These are phyloP conservation scores for Orchesella cincta DNA, from an alignment of 1,140 invertebrate species.

Conservation along the genomic window DNA sequence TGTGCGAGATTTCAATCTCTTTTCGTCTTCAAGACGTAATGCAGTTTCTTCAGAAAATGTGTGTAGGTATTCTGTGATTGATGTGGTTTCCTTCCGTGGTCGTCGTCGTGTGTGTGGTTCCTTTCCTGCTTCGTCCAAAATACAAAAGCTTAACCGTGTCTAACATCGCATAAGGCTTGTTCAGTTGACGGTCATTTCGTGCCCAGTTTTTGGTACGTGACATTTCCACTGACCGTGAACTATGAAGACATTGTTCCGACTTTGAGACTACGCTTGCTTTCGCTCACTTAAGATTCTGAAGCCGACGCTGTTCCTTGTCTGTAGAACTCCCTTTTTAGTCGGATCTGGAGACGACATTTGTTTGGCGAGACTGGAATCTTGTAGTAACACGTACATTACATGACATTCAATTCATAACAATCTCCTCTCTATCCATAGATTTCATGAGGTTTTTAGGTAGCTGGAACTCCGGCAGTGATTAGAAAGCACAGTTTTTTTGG, in stretches of 20 bases:
- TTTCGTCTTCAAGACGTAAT: neutral
- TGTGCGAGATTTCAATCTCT: constrained; percentile 1
- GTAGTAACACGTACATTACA: neutral
- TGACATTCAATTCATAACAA: neutral
- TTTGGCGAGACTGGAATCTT: neutral
- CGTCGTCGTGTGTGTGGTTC: no score
- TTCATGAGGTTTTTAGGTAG: no score
- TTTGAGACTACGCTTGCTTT: neutral
- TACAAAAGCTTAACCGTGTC: no score
- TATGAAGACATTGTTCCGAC: constrained; percentile 22
- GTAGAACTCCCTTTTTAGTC: neutral
- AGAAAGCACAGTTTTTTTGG: no score
- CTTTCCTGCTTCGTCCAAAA: no score
- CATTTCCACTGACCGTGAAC: constrained; percentile 25
- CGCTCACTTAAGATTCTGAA: no score
- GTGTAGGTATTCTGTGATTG: constrained; percentile 19
- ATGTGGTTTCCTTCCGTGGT: constrained; percentile 27
- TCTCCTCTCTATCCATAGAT: no score
- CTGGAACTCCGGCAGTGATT: no score
- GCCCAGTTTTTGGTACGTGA: constrained; percentile 20
- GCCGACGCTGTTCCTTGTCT: neutral
- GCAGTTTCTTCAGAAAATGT: constrained; percentile 1
- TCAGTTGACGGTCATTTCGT: neutral
- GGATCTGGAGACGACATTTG: neutral
- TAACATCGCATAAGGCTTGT: no score